Conservation (phyloP, 2,113 vertebrate species). For the Calyptommatus sinebrachiatus region DNA sequence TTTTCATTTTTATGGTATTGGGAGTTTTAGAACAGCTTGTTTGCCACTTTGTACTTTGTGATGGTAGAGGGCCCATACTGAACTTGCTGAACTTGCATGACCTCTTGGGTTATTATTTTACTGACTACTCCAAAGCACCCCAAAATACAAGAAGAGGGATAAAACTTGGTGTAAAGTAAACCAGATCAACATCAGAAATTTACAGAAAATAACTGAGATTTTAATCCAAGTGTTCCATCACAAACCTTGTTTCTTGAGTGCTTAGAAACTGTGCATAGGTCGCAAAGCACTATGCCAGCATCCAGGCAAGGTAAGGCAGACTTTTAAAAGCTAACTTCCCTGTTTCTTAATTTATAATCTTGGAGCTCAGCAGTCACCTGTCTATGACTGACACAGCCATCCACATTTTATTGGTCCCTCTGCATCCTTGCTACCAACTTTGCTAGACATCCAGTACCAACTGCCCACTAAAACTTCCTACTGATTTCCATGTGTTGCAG, state of each 20-base stretch:
- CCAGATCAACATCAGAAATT: neutral
- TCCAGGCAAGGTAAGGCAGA: conserved; percentile 21
- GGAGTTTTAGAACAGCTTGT: too few species aligned
- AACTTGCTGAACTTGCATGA: too few species aligned
- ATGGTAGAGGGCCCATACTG: too few species aligned
- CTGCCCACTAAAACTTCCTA: conserved; percentile 6
- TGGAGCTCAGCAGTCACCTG: conserved; percentile 40
- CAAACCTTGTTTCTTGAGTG: conserved; percentile 28
- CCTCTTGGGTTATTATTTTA: too few species aligned
- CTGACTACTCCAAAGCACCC: too few species aligned
- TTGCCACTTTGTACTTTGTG: too few species aligned
- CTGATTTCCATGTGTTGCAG: neutral
- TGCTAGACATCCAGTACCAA: conserved; percentile 33
- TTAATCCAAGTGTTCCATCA: conserved; percentile 2
- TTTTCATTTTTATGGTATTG: too few species aligned
- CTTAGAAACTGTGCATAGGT: conserved; percentile 18
- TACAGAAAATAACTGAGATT: neutral
- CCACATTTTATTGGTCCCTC: conserved; percentile 30
- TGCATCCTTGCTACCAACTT: conserved; percentile 28
- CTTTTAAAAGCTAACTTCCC: conserved; percentile 49
- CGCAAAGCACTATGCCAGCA: conserved; percentile 39
- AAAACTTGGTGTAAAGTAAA: neutral
- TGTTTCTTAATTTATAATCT: conserved; percentile 37
- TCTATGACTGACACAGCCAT: conserved; percentile 30
- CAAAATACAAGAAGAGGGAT: too few species aligned